A percentile compares a stretch with the other conserved stretches of the same genome.
phyloP scores from a whole-genome alignment of 2,113 vertebrate species.

The Chinchilla lanigera region DNA sequence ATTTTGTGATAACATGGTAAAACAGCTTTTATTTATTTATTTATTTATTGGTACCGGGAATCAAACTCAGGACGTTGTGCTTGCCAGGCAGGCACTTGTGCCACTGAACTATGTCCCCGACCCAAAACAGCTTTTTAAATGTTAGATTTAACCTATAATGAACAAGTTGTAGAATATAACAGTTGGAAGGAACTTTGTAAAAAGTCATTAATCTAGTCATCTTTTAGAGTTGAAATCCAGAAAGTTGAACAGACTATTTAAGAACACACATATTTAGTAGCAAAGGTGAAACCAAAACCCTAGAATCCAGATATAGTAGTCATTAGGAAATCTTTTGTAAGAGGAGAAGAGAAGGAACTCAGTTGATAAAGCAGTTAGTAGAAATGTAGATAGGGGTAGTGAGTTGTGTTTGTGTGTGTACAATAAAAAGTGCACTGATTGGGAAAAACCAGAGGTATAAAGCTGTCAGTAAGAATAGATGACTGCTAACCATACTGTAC shows the following conservation, averaged over 20 bases:
- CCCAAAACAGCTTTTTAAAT: background rate
- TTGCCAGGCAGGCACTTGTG: no score
- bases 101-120: no score
- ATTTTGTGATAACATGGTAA: background rate
- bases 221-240: slow-evolving; percentile 18
- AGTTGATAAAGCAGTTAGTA: slow-evolving; percentile 23
- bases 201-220: background rate
- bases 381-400: background rate
- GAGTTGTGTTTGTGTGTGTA: background rate
- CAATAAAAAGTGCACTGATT: background rate
- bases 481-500: background rate
- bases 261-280: background rate
- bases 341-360: slow-evolving; percentile 1
- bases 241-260: background rate
- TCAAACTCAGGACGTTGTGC: no score
- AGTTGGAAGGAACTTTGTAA: background rate
- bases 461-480: background rate
- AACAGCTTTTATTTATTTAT: background rate
- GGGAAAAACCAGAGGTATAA: background rate
- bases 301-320: background rate
- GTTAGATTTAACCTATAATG: slow-evolving; percentile 29
- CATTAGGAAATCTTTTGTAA: slow-evolving; percentile 33
- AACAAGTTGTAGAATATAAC: background rate
- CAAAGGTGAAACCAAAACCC: background rate
- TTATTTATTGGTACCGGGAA: no score